phyloP scores from a whole-genome alignment of 2,113 vertebrate species.

The Emydura subglobosa region DNA sequence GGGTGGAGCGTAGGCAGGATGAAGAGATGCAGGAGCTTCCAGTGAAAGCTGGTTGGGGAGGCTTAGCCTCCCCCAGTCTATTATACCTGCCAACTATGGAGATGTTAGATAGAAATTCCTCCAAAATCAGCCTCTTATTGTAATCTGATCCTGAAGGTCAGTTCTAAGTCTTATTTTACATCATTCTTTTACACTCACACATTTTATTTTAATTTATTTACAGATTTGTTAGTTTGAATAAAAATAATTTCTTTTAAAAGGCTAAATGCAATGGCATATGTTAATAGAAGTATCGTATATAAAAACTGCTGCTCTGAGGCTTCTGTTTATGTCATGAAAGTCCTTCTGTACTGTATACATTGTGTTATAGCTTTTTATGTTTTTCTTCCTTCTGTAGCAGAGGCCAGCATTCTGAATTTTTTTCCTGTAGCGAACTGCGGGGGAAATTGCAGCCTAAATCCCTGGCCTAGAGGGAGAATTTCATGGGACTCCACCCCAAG shows the following conservation, averaged over 20 bases:
- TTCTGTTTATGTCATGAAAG: background rate
- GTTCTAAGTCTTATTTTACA: accelerated
- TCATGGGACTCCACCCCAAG: too few species aligned
- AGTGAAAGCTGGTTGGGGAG: too few species aligned
- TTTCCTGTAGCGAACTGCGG: background rate
- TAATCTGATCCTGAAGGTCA: background rate
- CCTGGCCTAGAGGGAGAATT: too few species aligned
- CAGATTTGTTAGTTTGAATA: background rate
- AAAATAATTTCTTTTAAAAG: background rate
- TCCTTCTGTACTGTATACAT: background rate
- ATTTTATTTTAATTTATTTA: background rate
- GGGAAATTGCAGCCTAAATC: background rate
- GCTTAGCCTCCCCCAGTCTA: too few species aligned
- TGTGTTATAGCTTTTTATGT: background rate
- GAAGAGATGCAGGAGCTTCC: too few species aligned
- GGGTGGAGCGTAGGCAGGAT: too few species aligned
- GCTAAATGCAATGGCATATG: background rate
- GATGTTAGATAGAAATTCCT: background rate
- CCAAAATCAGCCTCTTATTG: background rate
- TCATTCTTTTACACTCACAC: accelerated
- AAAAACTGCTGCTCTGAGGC: background rate
- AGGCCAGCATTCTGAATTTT: background rate
- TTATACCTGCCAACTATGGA: too few species aligned
- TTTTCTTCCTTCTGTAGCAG: background rate
- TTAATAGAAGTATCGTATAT: background rate